Evolutionary conservation across 2,888 invertebrate genomes (phyloP).

Genomic region (Limnephilus lunatus): DNA sequence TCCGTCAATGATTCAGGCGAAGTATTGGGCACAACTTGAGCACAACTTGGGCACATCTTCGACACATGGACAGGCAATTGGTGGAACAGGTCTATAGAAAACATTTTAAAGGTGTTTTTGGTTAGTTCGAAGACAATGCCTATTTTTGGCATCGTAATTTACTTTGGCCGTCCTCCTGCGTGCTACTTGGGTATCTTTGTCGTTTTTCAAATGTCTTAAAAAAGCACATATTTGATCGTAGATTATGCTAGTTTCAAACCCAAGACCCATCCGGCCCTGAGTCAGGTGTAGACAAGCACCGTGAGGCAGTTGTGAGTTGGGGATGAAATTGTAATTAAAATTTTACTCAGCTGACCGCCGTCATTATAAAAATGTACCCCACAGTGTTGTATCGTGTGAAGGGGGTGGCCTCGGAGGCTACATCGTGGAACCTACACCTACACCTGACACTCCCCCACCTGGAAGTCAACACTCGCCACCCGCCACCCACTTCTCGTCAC

Average conservation of each 20-base stretch:
- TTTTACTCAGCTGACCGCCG: slow-evolving; percentile 44
- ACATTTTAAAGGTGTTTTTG: too few relatives aligned
- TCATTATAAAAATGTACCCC: slow-evolving; percentile 47
- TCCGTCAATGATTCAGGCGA: too few relatives aligned
- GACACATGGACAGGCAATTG: too few relatives aligned
- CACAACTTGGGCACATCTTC: too few relatives aligned
- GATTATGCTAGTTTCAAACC: neutral
- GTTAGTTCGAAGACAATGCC: too few relatives aligned
- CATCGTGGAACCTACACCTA: too few relatives aligned
- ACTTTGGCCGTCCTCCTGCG: too few relatives aligned
- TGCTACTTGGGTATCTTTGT: too few relatives aligned
- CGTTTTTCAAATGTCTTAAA: neutral
- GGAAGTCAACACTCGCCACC: neutral
- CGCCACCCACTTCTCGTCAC: too few relatives aligned
- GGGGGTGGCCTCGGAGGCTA: neutral
- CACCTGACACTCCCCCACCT: neutral
- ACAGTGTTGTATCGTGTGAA: slow-evolving; percentile 14
- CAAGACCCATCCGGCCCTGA: neutral
- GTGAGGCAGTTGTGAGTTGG: neutral
- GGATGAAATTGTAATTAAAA: slow-evolving; percentile 49
- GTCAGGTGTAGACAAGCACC: neutral
- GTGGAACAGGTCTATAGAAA: too few relatives aligned
- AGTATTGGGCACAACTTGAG: too few relatives aligned
- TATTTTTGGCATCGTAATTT: too few relatives aligned
- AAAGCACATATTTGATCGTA: neutral